phyloP scores from a whole-genome alignment of 2,113 vertebrate genomes.

The Chamaea fasciata region DNA sequence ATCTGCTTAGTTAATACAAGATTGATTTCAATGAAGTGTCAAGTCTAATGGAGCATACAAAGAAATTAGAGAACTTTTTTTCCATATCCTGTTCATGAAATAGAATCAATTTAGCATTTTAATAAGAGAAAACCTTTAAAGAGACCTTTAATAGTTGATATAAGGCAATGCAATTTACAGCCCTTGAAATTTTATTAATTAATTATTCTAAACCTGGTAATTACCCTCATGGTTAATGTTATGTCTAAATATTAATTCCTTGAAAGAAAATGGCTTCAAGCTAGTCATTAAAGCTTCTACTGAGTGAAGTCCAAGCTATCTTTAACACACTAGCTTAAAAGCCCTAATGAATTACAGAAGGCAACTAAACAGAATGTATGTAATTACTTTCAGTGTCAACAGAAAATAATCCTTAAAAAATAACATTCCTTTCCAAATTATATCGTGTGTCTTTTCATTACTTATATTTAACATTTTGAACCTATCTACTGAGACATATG shows the following conservation, averaged over 20 bases:
- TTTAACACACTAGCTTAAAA: neutral
- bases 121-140: neutral
- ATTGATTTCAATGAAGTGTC: neutral
- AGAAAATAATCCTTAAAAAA: neutral
- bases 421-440: neutral
- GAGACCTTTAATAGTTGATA: neutral
- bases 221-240: neutral
- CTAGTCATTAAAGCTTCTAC: slow-evolving; percentile 1
- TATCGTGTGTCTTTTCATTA: neutral
- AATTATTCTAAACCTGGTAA: slow-evolving; percentile 19
- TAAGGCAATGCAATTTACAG: neutral
- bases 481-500: neutral
- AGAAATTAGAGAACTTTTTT: neutral
- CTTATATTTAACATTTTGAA: neutral
- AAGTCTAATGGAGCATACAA: neutral
- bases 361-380: neutral
- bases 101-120: neutral
- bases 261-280: slow-evolving; percentile 35
- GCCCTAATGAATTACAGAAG: neutral
- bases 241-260: slow-evolving; percentile 37
- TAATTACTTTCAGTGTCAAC: neutral
- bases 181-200: neutral
- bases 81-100: neutral
- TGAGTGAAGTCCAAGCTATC: neutral
- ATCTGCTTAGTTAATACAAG: neutral